phyloP scores from a whole-genome alignment of 2,888 invertebrate species.

The Rhodophaea formosa region DNA sequence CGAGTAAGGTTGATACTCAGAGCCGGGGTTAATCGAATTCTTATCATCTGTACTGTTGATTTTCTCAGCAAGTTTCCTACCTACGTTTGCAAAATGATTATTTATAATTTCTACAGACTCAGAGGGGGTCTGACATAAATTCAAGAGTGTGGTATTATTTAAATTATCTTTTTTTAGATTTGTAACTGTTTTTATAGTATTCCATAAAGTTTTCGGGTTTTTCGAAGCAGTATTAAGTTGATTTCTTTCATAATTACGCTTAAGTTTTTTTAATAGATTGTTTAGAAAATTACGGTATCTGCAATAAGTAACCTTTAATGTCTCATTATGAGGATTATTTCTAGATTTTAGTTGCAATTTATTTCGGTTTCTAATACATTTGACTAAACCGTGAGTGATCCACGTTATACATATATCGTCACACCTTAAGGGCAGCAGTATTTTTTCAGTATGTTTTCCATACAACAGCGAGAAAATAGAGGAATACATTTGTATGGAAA shows the following conservation, averaged over 20 bases:
- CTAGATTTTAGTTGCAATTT: neutral
- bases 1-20: neutral
- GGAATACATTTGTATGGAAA: no score
- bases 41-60: neutral
- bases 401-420: no score
- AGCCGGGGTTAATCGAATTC: neutral
- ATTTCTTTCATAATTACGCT: constrained; percentile 1
- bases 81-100: no score
- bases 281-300: constrained; percentile 11
- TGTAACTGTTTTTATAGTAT: constrained; percentile 5
- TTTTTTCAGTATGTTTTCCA: no score
- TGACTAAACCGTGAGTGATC: constrained; percentile 4
- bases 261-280: constrained; percentile 13
- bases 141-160: neutral
- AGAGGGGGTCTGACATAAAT: neutral
- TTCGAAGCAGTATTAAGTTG: neutral
- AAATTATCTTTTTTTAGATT: neutral
- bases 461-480: no score
- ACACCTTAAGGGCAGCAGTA: no score
- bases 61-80: neutral
- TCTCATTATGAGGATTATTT: constrained; percentile 3
- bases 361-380: constrained; percentile 5
- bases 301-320: constrained; percentile 2
- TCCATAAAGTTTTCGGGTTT: constrained; percentile 7
- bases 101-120: neutral